Conservation (phyloP, 2,113 vertebrate genomes). For the Chamaea fasciata region DNA sequence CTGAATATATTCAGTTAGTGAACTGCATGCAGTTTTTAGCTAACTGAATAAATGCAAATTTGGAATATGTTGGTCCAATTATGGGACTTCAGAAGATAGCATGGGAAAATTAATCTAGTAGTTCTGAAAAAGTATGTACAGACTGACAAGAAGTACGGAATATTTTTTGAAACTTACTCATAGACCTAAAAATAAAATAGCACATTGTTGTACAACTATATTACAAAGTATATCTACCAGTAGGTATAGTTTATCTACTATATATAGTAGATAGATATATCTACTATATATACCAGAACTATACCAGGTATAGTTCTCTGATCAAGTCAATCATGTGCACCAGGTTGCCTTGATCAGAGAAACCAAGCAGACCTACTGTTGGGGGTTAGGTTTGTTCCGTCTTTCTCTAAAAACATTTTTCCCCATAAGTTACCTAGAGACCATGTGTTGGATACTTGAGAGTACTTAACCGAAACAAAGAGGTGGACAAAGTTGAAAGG, state of each 20-base stretch:
- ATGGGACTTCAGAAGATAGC: background rate
- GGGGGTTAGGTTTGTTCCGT: no score
- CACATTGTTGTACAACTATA: background rate
- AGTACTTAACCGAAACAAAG: no score
- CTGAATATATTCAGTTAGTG: background rate
- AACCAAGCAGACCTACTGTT: background rate
- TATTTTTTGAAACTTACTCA: background rate
- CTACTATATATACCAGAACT: no score
- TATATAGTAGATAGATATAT: no score
- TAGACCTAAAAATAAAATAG: background rate
- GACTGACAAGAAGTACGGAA: background rate
- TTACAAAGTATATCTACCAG: background rate
- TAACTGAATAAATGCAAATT: background rate
- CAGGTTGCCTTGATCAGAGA: background rate
- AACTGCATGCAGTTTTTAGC: background rate
- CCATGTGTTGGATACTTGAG: no score
- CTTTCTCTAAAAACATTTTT: no score
- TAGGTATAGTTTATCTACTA: no score
- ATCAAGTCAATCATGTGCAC: accelerated
- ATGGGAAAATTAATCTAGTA: background rate
- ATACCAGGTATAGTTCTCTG: background rate
- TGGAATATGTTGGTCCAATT: background rate
- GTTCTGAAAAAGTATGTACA: background rate
- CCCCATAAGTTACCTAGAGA: no score
- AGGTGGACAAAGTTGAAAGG: no score